Evolutionary conservation across 2,113 vertebrate genomes (phyloP), one percentile per base, ranked within the genome.

Genomic region (Oenanthe oenanthe): DNA sequence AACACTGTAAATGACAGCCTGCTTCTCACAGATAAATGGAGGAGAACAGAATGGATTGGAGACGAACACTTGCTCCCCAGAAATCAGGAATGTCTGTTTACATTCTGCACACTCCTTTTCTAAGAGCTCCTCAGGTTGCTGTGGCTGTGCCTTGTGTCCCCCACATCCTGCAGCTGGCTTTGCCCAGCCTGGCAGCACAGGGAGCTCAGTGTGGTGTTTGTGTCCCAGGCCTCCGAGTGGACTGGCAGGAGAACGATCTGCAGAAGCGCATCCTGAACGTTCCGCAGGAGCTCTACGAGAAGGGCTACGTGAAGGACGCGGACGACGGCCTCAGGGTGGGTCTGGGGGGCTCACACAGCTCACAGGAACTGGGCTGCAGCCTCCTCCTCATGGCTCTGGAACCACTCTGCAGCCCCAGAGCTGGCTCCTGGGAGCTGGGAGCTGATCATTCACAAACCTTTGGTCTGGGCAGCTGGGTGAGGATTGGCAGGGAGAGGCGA

Each of bases 171-270:
- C 0, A 0, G 5, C 13, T 13, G 67, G 17, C 24, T 40, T 34
- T 31, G 63, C n/a, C 0, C n/a, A 62, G 65, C 43, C 70, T 31
- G 36, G 79, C 54, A 51, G 71, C 71, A 47, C 13, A 1, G 1
- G 45, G 45, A 14, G 40, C 53, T 80, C 12, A 45, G 28, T 21
- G 4, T 45, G 17, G 0, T 82, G 29, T 78, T 77, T 98, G 6
- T 93, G 3, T 97, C 98, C 4, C 96, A 99, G 99, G 99, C n/a
- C 98, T 99, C 58, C 98, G 94, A 15, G 98, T 99, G 66, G 98
- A 99, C 60, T 99, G 99, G 99, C 97, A 99, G 7, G 99, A 99
- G 56, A 98, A 73, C n/a, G 98, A 99, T 48, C 98, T 99, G 84
- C 99, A 98, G 89, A 99, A 99, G 91, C 98, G 97, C 9, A 97